Evolutionary conservation across 2,888 invertebrate genomes (phyloP).

Genomic region (Macrophya alboannulata): DNA sequence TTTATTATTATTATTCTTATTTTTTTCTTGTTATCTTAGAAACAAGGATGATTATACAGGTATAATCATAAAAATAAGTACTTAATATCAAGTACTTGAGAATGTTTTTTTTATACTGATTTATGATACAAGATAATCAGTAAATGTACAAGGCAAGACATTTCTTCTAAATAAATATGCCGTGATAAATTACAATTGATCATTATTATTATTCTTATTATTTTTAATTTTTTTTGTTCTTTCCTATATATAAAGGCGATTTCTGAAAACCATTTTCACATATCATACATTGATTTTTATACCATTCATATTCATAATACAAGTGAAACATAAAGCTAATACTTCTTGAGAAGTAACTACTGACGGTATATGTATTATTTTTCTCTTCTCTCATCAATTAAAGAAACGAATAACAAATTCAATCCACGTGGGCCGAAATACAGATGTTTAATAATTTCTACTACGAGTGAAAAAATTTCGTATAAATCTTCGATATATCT

Average conservation of each 20-base stretch:
- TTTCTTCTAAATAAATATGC: slow-evolving; percentile 30
- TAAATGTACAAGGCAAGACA: slow-evolving; percentile 28
- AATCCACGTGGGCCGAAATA: not conserved
- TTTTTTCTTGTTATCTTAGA: not conserved
- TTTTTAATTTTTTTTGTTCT: not conserved
- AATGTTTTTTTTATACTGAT: not conserved
- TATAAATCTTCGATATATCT: not conserved
- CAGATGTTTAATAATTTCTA: not conserved
- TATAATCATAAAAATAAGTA: not conserved
- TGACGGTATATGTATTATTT: slow-evolving; percentile 3
- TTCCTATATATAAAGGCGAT: slow-evolving; percentile 21
- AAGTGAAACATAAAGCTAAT: slow-evolving; percentile 19
- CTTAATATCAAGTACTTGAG: not conserved
- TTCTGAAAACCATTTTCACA: not conserved
- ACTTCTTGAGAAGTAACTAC: slow-evolving; percentile 25
- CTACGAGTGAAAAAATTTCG: not conserved
- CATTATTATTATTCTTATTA: not conserved
- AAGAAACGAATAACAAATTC: not conserved
- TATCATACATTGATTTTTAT: not conserved
- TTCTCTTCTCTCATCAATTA: not conserved
- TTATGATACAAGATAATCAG: not conserved
- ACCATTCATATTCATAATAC: slow-evolving; percentile 18
- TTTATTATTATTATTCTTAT: not conserved
- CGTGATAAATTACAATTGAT: slow-evolving; percentile 42
- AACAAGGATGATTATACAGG: not conserved